These are phyloP conservation scores for Camponotus fellah DNA, from an alignment of 2,888 invertebrate species.

Conservation along the genomic window DNA sequence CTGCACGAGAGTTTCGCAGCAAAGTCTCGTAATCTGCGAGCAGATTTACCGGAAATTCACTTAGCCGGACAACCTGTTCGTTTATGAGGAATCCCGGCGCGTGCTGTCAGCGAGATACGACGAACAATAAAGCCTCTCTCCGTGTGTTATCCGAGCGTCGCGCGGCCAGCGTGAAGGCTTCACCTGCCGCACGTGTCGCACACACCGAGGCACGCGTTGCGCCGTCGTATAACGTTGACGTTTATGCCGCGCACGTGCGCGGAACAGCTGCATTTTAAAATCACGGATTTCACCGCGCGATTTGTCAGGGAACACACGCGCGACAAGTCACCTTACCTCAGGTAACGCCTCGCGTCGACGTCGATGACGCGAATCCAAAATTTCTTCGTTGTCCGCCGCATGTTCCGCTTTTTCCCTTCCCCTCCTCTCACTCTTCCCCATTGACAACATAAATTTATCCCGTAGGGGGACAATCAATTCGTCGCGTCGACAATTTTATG, in stretches of 20 bases:
- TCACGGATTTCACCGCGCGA: slow-evolving; percentile 75
- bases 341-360: background rate
- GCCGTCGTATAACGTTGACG: slow-evolving; percentile 70
- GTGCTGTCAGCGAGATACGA: slow-evolving; percentile 62
- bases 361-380: slow-evolving; percentile 52
- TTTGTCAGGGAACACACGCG: slow-evolving; percentile 70
- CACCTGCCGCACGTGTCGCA: slow-evolving; percentile 37
- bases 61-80: slow-evolving; percentile 60
- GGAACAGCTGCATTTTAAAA: slow-evolving; percentile 81
- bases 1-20: background rate
- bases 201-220: slow-evolving; percentile 25
- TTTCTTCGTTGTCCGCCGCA: slow-evolving; percentile 29
- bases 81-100: slow-evolving; percentile 57
- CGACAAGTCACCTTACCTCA: slow-evolving; percentile 40
- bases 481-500: slow-evolving; percentile 12
- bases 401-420: background rate
- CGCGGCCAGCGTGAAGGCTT: slow-evolving; percentile 34
- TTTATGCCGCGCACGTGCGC: slow-evolving; percentile 80
- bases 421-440: background rate
- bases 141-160: slow-evolving; percentile 46
- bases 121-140: slow-evolving; percentile 68
- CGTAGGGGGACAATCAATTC: slow-evolving; percentile 63
- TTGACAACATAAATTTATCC: slow-evolving; percentile 61
- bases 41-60: slow-evolving; percentile 71
- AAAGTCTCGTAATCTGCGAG: slow-evolving; percentile 31